Evolutionary conservation across 2,888 invertebrate species (phyloP), one percentile per base, ranked within the genome.

Genomic region (Latrodectus hesperus): DNA sequence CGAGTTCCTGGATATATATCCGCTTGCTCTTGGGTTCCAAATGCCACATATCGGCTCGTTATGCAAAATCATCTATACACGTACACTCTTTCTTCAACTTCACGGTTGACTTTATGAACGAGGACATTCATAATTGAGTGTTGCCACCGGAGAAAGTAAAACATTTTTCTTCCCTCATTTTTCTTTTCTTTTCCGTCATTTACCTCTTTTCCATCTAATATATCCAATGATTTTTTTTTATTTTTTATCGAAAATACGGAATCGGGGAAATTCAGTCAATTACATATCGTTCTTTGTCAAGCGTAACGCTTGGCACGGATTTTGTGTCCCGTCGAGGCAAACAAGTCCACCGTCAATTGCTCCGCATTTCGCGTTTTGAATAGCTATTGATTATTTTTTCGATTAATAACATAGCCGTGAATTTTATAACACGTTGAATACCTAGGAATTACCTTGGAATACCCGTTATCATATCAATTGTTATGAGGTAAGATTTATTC

Each of bases 251-350:
- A 73, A 83, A 83, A 83, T 64, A 67, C 83, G 74, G 83, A 83
- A 83, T 83, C 76, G 60, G 26, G n/a, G 38, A 67, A 60, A 53
- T 11, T 60, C 67, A 68, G 26, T 68, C 67, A 26, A 11, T 79
- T 65, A n/a, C 14, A 17, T 68, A 70, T 83, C n/a, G 83, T 70
- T 38, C 10, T 53, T 71, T 22, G 16, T 68, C 65, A 80, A 17
- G 79, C 85, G 79, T 70, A 68, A 78, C 85, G 60, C 26, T 16
- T 85, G 85, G 85, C 85, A 85, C 79, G 74, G 64, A 79, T 85
- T 80, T 75, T 5, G 16, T 53, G 38, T 9, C 16, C 55, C 55
- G 9, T 55, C 10, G 5, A 26, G 12, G 26, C 38, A 38, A 38
- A 38, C 38, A 38, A 38, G 38, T 38, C 38, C 38, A 38, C 38